Percentiles rank a stretch among this genome's conserved stretches.
phyloP scores from a whole-genome alignment of 2,113 vertebrate species.

The Dasyprocta punctata region DNA sequence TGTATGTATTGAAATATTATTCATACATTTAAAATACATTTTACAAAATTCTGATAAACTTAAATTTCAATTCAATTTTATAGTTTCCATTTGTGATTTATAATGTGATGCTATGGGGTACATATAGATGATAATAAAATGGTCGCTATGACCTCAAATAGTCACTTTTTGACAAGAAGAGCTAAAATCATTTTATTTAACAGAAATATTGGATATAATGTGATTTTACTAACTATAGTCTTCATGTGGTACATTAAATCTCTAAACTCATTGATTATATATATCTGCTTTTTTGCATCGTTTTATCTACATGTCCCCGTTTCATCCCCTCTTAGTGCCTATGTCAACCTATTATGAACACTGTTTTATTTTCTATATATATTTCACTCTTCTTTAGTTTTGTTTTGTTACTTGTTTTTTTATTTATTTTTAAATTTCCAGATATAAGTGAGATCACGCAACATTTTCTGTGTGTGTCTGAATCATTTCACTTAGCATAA shows the following conservation, averaged over 20 bases:
- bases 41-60: background rate
- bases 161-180: background rate
- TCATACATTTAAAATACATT: background rate
- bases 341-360: background rate
- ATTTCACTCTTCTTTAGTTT: background rate
- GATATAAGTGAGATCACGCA: background rate
- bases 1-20: background rate
- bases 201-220: background rate
- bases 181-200: background rate
- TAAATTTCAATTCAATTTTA: background rate
- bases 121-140: background rate
- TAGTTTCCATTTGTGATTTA: background rate
- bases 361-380: background rate
- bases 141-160: background rate
- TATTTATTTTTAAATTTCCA: background rate
- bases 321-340: background rate
- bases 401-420: background rate
- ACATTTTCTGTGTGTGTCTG: background rate
- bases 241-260: background rate
- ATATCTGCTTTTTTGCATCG: background rate
- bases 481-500: background rate
- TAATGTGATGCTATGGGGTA: background rate
- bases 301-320: background rate
- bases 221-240: background rate
- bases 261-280: background rate